These are phyloP conservation scores for Athalia circularis DNA, from an alignment of 2,888 invertebrate genomes.

Conservation along the genomic window DNA sequence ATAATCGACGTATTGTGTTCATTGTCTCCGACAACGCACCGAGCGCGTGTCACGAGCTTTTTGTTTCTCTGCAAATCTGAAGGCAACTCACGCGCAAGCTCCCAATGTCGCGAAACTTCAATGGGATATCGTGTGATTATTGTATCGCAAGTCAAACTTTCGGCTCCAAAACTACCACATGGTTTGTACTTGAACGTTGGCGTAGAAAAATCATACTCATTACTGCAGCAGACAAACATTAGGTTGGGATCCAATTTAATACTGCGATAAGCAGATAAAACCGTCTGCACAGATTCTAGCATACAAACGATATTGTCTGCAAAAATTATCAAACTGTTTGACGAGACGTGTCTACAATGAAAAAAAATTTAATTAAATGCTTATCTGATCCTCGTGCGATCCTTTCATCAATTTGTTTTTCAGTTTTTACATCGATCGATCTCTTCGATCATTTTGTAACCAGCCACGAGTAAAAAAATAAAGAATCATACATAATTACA, in stretches of 20 bases:
- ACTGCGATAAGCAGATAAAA: constrained; percentile 19
- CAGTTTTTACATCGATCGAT: too few species aligned
- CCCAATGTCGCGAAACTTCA: neutral
- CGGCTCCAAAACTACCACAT: too few species aligned
- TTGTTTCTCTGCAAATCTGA: neutral
- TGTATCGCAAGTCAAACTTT: too few species aligned
- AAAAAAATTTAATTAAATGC: too few species aligned
- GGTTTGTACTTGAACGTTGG: too few species aligned
- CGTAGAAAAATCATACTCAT: neutral
- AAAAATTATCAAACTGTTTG: too few species aligned
- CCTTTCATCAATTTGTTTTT: too few species aligned
- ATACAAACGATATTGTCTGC: neutral
- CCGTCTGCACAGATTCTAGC: neutral
- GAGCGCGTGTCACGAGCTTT: too few species aligned
- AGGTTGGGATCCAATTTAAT: constrained; percentile 2
- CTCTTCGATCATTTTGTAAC: too few species aligned
- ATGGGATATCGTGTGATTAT: neutral
- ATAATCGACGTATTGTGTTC: constrained; percentile 2
- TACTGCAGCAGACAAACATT: neutral
- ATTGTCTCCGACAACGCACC: neutral
- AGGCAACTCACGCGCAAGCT: neutral
- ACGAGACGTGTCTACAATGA: too few species aligned
- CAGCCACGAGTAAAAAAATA: too few species aligned
- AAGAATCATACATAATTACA: neutral
- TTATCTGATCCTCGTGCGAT: too few species aligned